Percentiles rank a stretch among this genome's conserved stretches.
phyloP scores from a whole-genome alignment of 2,113 vertebrate genomes.

The Egretta garzetta region DNA sequence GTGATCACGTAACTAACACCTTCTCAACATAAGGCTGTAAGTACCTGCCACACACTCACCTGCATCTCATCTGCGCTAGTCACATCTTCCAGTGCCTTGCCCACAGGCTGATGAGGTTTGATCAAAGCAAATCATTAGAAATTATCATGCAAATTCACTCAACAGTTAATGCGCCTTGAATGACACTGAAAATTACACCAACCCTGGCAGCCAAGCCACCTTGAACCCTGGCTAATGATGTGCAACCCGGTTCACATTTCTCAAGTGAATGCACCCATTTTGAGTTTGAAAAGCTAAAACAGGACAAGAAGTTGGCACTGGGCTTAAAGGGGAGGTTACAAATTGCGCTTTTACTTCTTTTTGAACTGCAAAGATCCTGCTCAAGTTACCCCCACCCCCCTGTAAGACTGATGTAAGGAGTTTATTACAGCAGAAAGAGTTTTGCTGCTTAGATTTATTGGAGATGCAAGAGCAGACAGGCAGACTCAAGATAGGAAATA shows the following conservation, averaged over 20 bases:
- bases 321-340: not conserved
- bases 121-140: not conserved
- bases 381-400: not conserved
- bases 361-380: not conserved
- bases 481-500: slow-evolving; percentile 23
- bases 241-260: not conserved
- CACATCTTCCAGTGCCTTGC: not conserved
- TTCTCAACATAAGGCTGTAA: not conserved
- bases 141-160: not conserved
- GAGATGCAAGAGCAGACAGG: slow-evolving; percentile 15
- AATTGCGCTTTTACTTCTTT: not conserved
- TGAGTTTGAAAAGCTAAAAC: not conserved
- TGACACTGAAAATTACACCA: no score
- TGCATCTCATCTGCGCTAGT: not conserved
- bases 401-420: not conserved
- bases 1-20: not conserved
- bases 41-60: not conserved
- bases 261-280: not conserved
- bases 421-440: not conserved
- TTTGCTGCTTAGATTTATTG: not conserved
- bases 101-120: not conserved
- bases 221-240: not conserved
- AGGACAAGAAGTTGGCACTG: not conserved
- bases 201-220: not conserved
- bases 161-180: not conserved